phyloP scores from a whole-genome alignment of 2,113 vertebrate species.

The Bubo blakistoni region DNA sequence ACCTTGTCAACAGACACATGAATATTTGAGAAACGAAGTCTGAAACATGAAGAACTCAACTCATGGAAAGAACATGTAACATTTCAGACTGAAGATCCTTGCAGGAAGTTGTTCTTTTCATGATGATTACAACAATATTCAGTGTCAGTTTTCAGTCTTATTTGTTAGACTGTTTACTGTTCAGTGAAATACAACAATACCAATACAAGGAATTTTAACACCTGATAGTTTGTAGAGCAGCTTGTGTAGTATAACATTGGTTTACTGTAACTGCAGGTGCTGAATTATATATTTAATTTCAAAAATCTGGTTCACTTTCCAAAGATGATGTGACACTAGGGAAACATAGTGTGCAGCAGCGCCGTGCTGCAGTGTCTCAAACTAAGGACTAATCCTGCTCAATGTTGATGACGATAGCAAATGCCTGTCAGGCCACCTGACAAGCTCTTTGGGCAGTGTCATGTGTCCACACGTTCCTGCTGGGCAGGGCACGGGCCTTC shows the following conservation, averaged over 20 bases:
- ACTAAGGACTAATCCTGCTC: neutral
- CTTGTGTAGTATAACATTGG: neutral
- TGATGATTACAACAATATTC: neutral
- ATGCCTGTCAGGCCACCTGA: neutral
- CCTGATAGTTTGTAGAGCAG: neutral
- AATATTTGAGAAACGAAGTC: slow-evolving; percentile 24
- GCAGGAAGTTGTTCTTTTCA: neutral
- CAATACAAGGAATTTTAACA: neutral
- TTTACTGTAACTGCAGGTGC: neutral
- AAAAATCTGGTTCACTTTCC: neutral
- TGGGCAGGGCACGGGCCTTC: neutral
- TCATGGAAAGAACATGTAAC: neutral
- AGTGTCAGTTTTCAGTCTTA: neutral
- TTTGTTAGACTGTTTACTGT: neutral
- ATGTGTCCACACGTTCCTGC: neutral
- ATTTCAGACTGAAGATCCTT: neutral
- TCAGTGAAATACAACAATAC: neutral
- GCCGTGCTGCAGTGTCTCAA: neutral
- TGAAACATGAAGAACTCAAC: neutral
- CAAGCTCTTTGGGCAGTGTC: neutral
- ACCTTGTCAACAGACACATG: neutral
- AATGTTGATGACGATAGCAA: neutral
- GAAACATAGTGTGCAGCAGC: neutral
- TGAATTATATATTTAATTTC: neutral
- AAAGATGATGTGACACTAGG: neutral